A percentile compares a stretch with the other conserved stretches of the same genome.
These are phyloP conservation scores for Philopedon plagiatum DNA, from an alignment of 2,888 invertebrate species.

Conservation along the genomic window DNA sequence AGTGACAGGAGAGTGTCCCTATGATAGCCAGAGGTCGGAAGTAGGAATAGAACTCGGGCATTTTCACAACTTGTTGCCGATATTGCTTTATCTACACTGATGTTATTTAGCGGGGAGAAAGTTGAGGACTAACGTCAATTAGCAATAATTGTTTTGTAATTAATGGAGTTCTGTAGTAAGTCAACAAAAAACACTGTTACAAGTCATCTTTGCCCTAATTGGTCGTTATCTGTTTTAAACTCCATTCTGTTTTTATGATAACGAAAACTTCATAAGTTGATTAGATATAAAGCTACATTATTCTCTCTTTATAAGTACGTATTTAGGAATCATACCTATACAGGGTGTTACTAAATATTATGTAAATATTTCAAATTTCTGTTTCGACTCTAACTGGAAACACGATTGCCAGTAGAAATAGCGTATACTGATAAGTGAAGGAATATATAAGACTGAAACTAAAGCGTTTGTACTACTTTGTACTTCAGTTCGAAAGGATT, in stretches of 20 bases:
- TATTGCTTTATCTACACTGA: not conserved
- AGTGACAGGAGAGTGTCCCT: conserved; percentile 52
- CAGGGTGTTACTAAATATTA: too few species aligned
- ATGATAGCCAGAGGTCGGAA: conserved; percentile 55
- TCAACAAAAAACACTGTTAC: not conserved
- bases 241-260: too few species aligned
- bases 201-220: too few species aligned
- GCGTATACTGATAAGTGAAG: conserved; percentile 47
- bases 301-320: too few species aligned
- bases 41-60: conserved; percentile 56
- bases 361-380: too few species aligned
- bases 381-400: conserved; percentile 3
- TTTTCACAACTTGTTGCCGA: not conserved
- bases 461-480: conserved; percentile 33
- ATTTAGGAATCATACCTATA: too few species aligned
- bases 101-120: not conserved
- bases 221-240: too few species aligned
- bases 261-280: too few species aligned
- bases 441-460: conserved; percentile 44
- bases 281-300: too few species aligned
- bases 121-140: not conserved
- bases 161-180: not conserved
- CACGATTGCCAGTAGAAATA: not conserved
- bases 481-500: conserved; percentile 48
- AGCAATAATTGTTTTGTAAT: not conserved